Evolutionary conservation across 2,888 invertebrate species (phyloP).

Genomic region (Epirrhoe tristata): DNA sequence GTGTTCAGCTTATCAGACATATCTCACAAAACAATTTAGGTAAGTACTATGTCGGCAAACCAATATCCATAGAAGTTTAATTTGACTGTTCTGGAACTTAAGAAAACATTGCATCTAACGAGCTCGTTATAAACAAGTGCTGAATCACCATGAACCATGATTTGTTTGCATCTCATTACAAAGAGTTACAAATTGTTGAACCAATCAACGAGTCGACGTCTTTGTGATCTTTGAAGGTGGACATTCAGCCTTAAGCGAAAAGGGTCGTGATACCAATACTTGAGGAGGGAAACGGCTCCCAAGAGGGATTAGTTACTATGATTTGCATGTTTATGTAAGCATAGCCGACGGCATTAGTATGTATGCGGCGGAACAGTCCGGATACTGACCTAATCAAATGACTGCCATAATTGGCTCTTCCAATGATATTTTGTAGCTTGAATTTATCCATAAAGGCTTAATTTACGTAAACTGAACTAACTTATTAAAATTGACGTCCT

Average conservation of each 20-base stretch:
- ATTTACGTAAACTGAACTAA: neutral
- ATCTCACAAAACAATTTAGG: neutral
- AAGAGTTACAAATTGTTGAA: constrained; percentile 36
- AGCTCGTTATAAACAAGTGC: constrained; percentile 16
- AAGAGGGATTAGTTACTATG: constrained; percentile 53
- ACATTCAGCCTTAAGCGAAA: constrained; percentile 50
- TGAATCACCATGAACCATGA: constrained; percentile 30
- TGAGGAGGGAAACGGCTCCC: constrained; percentile 55
- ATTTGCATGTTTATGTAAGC: constrained; percentile 62
- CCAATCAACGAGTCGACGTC: constrained; percentile 40
- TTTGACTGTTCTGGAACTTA: neutral
- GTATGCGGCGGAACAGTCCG: constrained; percentile 43
- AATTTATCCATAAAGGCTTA: constrained; percentile 1
- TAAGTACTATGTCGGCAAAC: neutral
- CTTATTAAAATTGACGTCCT: neutral
- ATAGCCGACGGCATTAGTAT: constrained; percentile 54
- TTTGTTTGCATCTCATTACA: constrained; percentile 42
- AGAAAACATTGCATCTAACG: neutral
- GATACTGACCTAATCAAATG: constrained; percentile 38
- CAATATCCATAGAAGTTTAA: neutral
- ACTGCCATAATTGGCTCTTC: constrained; percentile 38
- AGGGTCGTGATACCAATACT: constrained; percentile 59
- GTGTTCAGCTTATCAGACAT: neutral
- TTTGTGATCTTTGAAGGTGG: constrained; percentile 50
- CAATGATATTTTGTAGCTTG: constrained; percentile 21